Conservation (phyloP, 2,113 vertebrate species). For the Diadophis punctatus region DNA sequence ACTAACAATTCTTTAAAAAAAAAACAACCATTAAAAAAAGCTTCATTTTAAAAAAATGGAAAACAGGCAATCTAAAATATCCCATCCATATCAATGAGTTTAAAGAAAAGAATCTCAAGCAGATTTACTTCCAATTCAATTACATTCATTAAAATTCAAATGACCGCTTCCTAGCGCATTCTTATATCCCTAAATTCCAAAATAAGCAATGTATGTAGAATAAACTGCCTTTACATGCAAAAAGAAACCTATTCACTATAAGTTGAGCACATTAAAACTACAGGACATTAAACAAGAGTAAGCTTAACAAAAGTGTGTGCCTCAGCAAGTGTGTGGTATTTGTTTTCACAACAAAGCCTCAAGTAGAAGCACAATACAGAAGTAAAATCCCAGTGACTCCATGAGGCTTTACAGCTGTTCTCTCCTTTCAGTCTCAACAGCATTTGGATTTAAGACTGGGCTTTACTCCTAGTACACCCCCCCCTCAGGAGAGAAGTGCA, state of each 20-base stretch:
- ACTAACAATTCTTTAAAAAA: background rate
- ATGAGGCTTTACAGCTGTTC: background rate
- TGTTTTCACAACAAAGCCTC: background rate
- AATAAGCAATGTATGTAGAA: background rate
- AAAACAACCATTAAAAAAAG: background rate
- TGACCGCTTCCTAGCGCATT: background rate
- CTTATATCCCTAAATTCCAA: background rate
- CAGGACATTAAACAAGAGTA: background rate
- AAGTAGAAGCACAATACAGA: background rate
- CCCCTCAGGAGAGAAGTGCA: background rate
- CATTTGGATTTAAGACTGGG: background rate
- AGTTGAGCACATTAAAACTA: background rate
- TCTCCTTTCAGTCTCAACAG: background rate
- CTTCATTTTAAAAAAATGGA: background rate
- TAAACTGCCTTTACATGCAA: background rate
- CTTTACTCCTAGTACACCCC: background rate
- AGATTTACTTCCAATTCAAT: background rate
- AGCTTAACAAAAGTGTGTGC: background rate
- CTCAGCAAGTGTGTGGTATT: background rate
- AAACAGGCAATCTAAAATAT: background rate
- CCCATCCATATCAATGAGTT: background rate
- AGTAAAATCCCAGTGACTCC: background rate
- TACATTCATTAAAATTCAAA: background rate
- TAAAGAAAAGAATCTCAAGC: background rate
- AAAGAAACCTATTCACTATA: background rate